These are phyloP conservation scores for Pseudopleuronectes americanus DNA, from an alignment of 2,797 vertebrate genomes.

Conservation along the genomic window DNA sequence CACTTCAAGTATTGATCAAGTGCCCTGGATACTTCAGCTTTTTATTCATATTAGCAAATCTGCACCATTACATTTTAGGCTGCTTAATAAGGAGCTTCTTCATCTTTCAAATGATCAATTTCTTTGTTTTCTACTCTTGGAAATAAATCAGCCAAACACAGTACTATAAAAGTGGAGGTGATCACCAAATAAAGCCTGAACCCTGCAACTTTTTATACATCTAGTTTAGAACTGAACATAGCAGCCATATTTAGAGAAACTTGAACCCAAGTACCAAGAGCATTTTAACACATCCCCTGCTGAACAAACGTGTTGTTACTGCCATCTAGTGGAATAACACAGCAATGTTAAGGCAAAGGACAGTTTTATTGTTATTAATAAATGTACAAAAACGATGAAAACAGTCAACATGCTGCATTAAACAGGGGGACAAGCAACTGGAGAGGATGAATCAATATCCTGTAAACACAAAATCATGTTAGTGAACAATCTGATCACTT, in stretches of 20 bases:
- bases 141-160: neutral
- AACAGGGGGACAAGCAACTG: slow-evolving; percentile 24
- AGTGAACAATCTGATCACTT: neutral
- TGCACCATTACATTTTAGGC: too few species aligned
- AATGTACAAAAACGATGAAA: slow-evolving; percentile 43
- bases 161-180: neutral
- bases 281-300: neutral
- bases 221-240: neutral
- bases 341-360: slow-evolving; percentile 18
- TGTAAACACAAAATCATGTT: slow-evolving; percentile 24
- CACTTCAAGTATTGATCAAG: too few species aligned
- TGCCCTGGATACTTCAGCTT: too few species aligned
- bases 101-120: too few species aligned
- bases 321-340: slow-evolving; percentile 72
- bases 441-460: slow-evolving; percentile 7
- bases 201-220: neutral
- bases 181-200: neutral
- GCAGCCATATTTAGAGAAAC: too few species aligned
- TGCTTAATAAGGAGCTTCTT: too few species aligned
- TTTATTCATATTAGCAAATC: too few species aligned
- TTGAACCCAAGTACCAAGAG: too few species aligned
- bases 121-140: neutral
- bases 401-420: slow-evolving; percentile 40
- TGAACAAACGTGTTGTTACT: slow-evolving; percentile 11
- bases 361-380: slow-evolving; percentile 69